Base-by-base conservation (phyloP, 2,888 invertebrate genomes). In the Gasteruption jaculator region DNA sequence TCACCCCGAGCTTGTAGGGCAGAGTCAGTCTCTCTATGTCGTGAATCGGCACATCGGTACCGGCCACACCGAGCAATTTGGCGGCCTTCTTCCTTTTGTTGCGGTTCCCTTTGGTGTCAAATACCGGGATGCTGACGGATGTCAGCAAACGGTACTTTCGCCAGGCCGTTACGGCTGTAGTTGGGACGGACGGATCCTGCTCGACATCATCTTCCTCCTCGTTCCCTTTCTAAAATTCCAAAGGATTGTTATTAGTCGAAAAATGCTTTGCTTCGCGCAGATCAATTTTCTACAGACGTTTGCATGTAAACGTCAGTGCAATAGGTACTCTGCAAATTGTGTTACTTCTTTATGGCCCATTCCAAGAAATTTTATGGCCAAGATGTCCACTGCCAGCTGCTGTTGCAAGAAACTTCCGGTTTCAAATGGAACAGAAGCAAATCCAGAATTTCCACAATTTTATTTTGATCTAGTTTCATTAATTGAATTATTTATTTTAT, bases 1-100 rank as follows among this genome's bases (percentile, higher is more conserved):
- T 94, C 1, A 93, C 93, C 18, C 97, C 97, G 39, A 96, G 82
- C 88, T 95, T 87, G 63, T 90, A 87, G 0, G 93, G 91, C 48
- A 92, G 82, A 0, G 93, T 91, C 21, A 94, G 75, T 71, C 91
- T 87, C 38, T 85, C 81, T 39, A 99, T 87, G 64, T 95, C 93
- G 57, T 88, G 85, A 5, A 97, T 84, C 1, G 94, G 92, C 20
- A 95, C 86, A 65, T 94, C 94, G 0, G 95, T 94, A 1, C 93
- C 97, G 2, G 93, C 94, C 3, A 99, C 94, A 1, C 99, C 99
- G 19, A 97, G 75, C 35, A 99, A 74, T 56, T 85, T 82, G 1
- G 92, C 90, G 7, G 72, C 72, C 52, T 79, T 75, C 8, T 80
- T 79, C 59, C 77, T 59, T 45, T 79, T 76, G 50, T 75, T 71